Base-by-base conservation (phyloP, 2,888 invertebrate genomes). In the Drosophila atripex region DNA sequence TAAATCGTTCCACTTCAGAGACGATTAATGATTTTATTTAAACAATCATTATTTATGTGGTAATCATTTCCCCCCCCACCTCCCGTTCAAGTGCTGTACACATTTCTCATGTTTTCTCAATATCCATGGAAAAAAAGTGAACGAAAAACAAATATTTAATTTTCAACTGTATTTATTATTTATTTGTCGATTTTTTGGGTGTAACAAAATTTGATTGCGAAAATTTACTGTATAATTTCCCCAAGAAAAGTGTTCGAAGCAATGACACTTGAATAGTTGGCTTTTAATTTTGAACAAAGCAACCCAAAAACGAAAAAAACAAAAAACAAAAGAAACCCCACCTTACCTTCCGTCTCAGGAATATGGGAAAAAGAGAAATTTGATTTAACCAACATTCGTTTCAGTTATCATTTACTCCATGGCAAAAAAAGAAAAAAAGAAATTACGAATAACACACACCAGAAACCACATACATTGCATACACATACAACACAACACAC, bases 201-300 rank as follows among this genome's bases (percentile, higher is more conserved):
- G 89, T 89, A 89, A 89, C 86, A 78, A 89, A 88, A 78, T 86
- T 86, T 80, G 64, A 56, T 83, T 74, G 83, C 80, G 85, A 82
- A 65, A 68, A 60, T 70, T 58, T 77, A 4, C 18, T 64, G 32
- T 63, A 51, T 38, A 41, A 16, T 23, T 41, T 18, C 41, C 11
- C 11, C 21, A 7, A 39, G 52, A 28, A 57, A 21, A 39, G 53
- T 50, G 52, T 21, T 28, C 47, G 16, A 23, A 23, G 11, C 7
- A 11, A 30, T 30, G 6, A 12, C 11, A 16, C 12, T 12, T 11
- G 2, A 49, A 30, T 30, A 30, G 28, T 49, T 49, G 49, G 49
- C 49, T 18, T 49, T 28, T 16, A 28, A 30, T 49, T 35, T 50
- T n/a, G 21, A 21, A 18, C 12, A 25, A 50, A 50, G 3, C 50